phyloP scores from a whole-genome alignment of 2,888 invertebrate species.

The Bursaphelenchus okinawaensis region DNA sequence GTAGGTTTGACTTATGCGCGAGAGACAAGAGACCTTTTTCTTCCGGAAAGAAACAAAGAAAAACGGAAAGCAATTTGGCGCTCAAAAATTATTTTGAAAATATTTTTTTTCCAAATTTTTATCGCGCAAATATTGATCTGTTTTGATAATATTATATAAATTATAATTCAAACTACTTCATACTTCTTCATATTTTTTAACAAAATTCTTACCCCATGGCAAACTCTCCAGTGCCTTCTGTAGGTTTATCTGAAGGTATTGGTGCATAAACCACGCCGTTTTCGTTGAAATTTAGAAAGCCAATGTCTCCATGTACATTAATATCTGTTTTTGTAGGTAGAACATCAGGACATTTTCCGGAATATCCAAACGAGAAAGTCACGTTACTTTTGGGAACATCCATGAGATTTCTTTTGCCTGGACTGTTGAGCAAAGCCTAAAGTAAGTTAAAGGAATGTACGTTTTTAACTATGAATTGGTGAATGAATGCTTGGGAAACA shows the following conservation, averaged over 20 bases:
- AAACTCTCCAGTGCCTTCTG: slow-evolving; percentile 30
- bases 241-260: slow-evolving; percentile 20
- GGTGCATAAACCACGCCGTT: slow-evolving; percentile 1
- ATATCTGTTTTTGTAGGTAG: slow-evolving; percentile 16
- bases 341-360: neutral
- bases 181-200: too few species aligned
- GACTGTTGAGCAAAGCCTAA: neutral
- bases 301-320: slow-evolving; percentile 17
- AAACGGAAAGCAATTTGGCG: too few species aligned
- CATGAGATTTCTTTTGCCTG: slow-evolving; percentile 1
- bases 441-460: neutral
- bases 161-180: neutral
- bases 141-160: too few species aligned
- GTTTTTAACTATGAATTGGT: too few species aligned
- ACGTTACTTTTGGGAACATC: neutral
- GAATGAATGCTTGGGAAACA: too few species aligned
- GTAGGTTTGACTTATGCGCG: neutral
- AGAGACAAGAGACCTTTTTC: neutral
- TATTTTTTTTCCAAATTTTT: too few species aligned
- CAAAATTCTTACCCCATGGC: slow-evolving; percentile 19
- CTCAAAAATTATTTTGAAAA: too few species aligned
- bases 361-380: neutral
- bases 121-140: neutral
- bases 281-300: slow-evolving; percentile 18
- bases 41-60: neutral